These are phyloP conservation scores for Phylloscopus trochiloides DNA, from an alignment of 2,113 vertebrate species.

Conservation along the genomic window DNA sequence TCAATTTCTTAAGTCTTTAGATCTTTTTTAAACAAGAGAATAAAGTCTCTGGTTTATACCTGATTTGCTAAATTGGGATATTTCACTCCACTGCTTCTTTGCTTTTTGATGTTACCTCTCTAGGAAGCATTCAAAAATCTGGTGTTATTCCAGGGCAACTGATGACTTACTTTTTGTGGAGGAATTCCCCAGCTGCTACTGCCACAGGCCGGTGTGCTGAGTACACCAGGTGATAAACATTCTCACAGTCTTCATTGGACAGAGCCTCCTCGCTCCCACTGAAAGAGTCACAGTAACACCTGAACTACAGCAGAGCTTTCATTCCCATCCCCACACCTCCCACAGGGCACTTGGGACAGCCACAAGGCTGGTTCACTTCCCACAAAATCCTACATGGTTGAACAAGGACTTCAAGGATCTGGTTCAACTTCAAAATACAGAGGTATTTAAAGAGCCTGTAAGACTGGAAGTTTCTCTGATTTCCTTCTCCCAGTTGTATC, in stretches of 20 bases:
- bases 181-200: constrained; percentile 95
- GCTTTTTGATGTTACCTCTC: not conserved
- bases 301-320: not conserved
- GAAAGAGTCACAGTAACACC: constrained; percentile 58
- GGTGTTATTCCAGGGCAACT: not conserved
- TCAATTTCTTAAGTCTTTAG: not conserved
- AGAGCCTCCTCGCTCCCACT: constrained; percentile 98
- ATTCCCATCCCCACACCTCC: not conserved
- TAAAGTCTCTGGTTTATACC: not conserved
- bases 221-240: constrained; percentile 98
- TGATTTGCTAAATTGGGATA: not conserved
- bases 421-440: not conserved
- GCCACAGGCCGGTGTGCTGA: constrained; percentile 96
- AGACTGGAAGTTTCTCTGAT: not conserved
- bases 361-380: not conserved
- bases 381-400: not conserved
- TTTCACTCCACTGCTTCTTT: not conserved
- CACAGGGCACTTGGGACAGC: not conserved
- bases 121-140: not conserved
- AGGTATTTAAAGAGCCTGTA: not conserved
- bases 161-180: constrained; percentile 92
- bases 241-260: constrained; percentile 99
- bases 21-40: not conserved
- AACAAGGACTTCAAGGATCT: not conserved
- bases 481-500: not conserved